Base-by-base conservation (phyloP, 2,797 vertebrate species). In the Eremophila alpestris region DNA sequence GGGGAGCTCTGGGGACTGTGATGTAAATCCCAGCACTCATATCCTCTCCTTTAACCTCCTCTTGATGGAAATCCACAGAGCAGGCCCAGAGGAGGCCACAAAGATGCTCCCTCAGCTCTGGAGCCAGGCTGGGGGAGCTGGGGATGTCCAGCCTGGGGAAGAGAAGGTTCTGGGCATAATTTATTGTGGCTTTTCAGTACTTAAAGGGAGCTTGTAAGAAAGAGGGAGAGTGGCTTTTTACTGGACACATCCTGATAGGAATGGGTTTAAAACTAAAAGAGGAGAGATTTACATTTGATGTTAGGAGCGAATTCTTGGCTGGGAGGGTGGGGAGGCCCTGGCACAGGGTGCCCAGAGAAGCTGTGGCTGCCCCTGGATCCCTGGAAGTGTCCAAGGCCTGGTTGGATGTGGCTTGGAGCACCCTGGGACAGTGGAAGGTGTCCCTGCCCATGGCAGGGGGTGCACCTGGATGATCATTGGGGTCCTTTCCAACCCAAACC, bases 351-450 rank as follows among this genome's bases (percentile, higher is more conserved):
- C 1, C 12, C 38, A 59, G 45, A 46, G 45, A 2, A 65, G 34
- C 11, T 83, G 38, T 23, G 21, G 15, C 45, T 64, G 58, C 5
- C 22, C 7, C 58, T 54, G 40, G 21, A 46, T 22, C n/a, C 43
- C 21, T 71, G 20, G 8, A 2, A 58, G 2, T 58, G 38, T 10
- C 51, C 45, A 30, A 40, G 4, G 24, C 34, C 52, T 20, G 71
- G 30, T 0, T 83, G 60, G 38, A 51, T 0, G 0, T 27, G 29
- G 2, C 11, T 54, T 80, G 45, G 69, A 75, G 26, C 6, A 20
- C 0, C 13, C 19, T 55, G 48, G 27, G n/a, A 2, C 0, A 8
- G 21, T 45, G 51, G 9, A 7, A 83, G 1, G 1, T 26, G 43
- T 41, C 40, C 21, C 46, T 60, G 40, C 23, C 32, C 24, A 2